Evolutionary conservation across 92 coral and sea anemone species (phyloP).

Genomic region (Palythoa caribaeorum): DNA sequence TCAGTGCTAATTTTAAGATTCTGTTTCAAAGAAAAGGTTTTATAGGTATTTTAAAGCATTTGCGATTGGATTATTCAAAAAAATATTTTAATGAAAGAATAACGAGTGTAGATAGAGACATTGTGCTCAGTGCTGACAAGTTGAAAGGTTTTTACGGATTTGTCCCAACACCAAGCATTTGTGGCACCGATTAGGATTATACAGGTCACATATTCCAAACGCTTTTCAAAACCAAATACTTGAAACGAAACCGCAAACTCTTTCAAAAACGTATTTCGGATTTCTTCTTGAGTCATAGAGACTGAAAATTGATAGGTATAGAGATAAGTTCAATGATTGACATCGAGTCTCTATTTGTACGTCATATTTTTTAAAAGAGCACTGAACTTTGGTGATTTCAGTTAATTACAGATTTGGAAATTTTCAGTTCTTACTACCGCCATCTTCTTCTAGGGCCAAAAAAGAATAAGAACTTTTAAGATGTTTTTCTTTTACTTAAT

Average conservation of each 20-base stretch:
- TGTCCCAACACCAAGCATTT: background rate
- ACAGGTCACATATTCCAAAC: background rate
- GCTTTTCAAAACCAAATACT: background rate
- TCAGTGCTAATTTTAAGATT: background rate
- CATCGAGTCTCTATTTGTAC: background rate
- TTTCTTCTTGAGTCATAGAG: background rate
- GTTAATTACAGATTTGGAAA: background rate
- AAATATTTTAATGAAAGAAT: background rate
- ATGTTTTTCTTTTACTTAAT: too few relatives aligned
- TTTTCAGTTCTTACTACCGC: background rate
- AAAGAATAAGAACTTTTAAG: too few relatives aligned
- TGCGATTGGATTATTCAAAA: background rate
- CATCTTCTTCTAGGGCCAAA: background rate
- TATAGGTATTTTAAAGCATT: background rate
- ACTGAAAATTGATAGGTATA: background rate
- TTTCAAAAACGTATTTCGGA: background rate
- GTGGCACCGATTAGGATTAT: background rate
- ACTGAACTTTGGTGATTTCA: background rate
- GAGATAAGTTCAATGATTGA: background rate
- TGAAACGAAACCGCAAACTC: background rate
- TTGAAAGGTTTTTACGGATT: background rate
- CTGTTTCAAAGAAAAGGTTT: background rate
- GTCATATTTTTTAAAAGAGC: background rate
- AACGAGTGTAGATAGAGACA: background rate
- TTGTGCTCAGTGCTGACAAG: background rate